These are phyloP conservation scores for Teleiodes luculella DNA, from an alignment of 2,888 invertebrate genomes.

Conservation along the genomic window DNA sequence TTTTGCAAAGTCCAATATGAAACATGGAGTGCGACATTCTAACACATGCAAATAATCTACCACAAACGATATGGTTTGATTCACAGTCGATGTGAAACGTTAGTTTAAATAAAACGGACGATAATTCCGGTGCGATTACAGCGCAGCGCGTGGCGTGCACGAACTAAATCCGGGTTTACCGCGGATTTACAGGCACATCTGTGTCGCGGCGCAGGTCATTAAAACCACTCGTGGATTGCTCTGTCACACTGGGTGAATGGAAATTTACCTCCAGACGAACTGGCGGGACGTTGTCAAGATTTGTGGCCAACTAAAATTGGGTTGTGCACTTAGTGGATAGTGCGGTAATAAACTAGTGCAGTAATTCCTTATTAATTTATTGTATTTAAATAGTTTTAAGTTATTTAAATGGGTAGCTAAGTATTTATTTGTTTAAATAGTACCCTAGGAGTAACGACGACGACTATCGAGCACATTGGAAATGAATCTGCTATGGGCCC, in stretches of 20 bases:
- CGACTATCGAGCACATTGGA: too few relatives aligned
- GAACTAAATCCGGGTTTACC: slow-evolving; percentile 65
- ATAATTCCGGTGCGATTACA: slow-evolving; percentile 60
- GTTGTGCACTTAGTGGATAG: too few relatives aligned
- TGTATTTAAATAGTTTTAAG: too few relatives aligned
- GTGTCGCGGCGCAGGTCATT: slow-evolving; percentile 44
- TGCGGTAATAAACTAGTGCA: too few relatives aligned
- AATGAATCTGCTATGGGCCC: too few relatives aligned
- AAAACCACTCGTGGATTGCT: slow-evolving; percentile 29
- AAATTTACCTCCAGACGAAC: background rate
- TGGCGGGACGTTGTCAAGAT: background rate
- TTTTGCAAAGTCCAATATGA: too few relatives aligned
- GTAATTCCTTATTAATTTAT: too few relatives aligned
- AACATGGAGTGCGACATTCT: background rate
- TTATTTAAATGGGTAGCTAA: too few relatives aligned
- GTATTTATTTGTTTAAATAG: too few relatives aligned
- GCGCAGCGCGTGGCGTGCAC: slow-evolving; percentile 28
- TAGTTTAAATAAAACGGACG: slow-evolving; percentile 45
- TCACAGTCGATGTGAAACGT: slow-evolving; percentile 16
- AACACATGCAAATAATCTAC: background rate
- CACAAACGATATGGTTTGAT: background rate
- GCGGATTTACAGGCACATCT: slow-evolving; percentile 60
- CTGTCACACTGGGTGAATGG: background rate
- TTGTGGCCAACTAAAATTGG: too few relatives aligned
- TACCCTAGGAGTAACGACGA: too few relatives aligned